Evolutionary conservation across 23 tunicate genomes (phyloP).

Genomic region (Phallusia fumigata): DNA sequence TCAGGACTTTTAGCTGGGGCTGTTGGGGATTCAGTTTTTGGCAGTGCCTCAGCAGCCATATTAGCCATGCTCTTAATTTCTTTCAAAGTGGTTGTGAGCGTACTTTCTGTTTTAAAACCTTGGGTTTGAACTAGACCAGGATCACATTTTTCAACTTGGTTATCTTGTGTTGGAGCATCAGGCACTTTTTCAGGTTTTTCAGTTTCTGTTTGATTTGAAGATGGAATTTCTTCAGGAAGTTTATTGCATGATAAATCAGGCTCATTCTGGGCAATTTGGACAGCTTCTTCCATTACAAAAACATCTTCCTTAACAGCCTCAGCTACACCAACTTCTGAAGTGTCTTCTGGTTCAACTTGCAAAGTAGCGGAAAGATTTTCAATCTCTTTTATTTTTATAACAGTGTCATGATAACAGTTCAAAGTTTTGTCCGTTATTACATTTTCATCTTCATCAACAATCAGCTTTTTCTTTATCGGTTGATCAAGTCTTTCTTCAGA

Average conservation of each 20-base stretch:
- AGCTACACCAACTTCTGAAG: neutral
- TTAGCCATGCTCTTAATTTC: neutral
- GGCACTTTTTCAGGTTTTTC: neutral
- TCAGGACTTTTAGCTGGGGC: neutral
- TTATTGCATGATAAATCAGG: neutral
- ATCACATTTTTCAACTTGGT: too few species aligned
- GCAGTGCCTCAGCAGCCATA: neutral
- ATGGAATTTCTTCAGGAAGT: neutral
- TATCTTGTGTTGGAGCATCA: neutral
- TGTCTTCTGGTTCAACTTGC: slow-evolving; percentile 15
- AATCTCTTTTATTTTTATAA: slow-evolving; percentile 23
- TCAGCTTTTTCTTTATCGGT: neutral
- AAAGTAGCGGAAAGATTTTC: slow-evolving; percentile 8
- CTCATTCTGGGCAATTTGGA: too few species aligned
- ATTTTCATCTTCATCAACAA: slow-evolving; percentile 15
- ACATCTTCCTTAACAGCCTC: neutral
- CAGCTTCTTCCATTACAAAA: too few species aligned
- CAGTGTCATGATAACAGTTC: slow-evolving; percentile 28
- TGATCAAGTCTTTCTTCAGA: neutral
- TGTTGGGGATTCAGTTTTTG: neutral
- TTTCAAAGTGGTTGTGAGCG: neutral
- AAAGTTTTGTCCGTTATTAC: slow-evolving; percentile 17
- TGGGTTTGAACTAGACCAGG: too few species aligned
- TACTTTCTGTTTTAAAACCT: neutral
- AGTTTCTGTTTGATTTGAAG: neutral